phyloP scores from a whole-genome alignment of 2,888 invertebrate species.

The Watsonalla binaria region DNA sequence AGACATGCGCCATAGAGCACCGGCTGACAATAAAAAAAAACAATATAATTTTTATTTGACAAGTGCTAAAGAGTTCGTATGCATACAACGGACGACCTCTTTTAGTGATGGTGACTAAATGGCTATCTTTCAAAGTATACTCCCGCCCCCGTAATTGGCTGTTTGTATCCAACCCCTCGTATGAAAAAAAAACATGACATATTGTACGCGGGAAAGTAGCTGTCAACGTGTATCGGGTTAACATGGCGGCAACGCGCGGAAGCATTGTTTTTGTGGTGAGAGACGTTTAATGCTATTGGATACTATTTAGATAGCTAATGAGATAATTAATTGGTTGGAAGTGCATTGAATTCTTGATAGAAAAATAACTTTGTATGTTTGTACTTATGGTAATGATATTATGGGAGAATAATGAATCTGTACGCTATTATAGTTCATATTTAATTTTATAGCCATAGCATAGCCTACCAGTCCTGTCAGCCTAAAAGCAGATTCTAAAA shows the following conservation, averaged over 20 bases:
- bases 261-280: constrained; percentile 65
- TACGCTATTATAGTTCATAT: no score
- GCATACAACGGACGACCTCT: constrained; percentile 50
- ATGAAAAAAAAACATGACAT: constrained; percentile 73
- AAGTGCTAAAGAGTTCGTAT: constrained; percentile 9
- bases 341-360: constrained; percentile 6
- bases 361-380: constrained; percentile 12
- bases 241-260: constrained; percentile 42
- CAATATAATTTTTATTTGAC: constrained; percentile 15
- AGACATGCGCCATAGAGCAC: constrained; percentile 63
- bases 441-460: no score
- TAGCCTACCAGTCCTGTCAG: no score
- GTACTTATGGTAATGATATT: no score
- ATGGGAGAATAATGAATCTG: no score
- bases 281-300: constrained; percentile 56
- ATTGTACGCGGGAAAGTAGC: constrained; percentile 74
- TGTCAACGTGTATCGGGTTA: constrained; percentile 67
- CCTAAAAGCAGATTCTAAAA: no score
- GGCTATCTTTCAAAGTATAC: constrained; percentile 65
- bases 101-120: constrained; percentile 66
- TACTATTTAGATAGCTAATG: constrained; percentile 55
- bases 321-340: constrained; percentile 19
- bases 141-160: constrained; percentile 75
- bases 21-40: constrained; percentile 25
- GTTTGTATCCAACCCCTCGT: constrained; percentile 75